Conservation (phyloP, 2,888 invertebrate species). For the Thecocarcelia acutangulata region DNA sequence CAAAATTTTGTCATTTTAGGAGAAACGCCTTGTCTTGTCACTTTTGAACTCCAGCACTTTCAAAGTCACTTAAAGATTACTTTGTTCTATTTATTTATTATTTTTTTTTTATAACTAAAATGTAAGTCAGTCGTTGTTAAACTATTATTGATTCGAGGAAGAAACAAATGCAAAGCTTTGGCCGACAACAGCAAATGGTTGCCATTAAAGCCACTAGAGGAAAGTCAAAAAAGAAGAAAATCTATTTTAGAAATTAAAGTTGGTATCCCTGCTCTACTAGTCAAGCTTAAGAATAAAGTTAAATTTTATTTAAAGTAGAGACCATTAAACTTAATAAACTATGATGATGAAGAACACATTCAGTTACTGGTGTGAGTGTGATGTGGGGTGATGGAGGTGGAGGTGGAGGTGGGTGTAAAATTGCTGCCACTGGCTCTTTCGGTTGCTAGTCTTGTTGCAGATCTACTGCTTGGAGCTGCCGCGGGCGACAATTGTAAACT, state of each 20-base stretch:
- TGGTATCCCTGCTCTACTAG: slow-evolving; percentile 63
- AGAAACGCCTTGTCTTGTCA: neutral
- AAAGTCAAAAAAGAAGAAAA: neutral
- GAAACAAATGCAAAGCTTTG: slow-evolving; percentile 5
- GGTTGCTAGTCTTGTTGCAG: slow-evolving; percentile 52
- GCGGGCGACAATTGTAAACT: slow-evolving; percentile 63
- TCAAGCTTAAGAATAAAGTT: slow-evolving; percentile 48
- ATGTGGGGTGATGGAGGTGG: slow-evolving; percentile 11
- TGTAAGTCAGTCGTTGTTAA: slow-evolving; percentile 65
- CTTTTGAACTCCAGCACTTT: neutral
- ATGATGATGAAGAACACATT: slow-evolving; percentile 36
- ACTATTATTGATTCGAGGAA: slow-evolving; percentile 31
- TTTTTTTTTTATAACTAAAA: slow-evolving; percentile 38
- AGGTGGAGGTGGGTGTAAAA: slow-evolving; percentile 9
- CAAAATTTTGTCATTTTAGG: no score
- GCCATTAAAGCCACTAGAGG: slow-evolving; percentile 11
- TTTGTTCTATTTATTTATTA: slow-evolving; percentile 5
- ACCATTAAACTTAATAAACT: slow-evolving; percentile 24
- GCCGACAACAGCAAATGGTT: slow-evolving; percentile 52
- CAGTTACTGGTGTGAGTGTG: slow-evolving; percentile 43
- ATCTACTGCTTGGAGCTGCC: slow-evolving; percentile 60
- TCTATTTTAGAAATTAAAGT: slow-evolving; percentile 19
- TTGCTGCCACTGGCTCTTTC: slow-evolving; percentile 62
- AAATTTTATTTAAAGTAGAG: slow-evolving; percentile 49
- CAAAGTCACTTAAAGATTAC: neutral